Conservation (phyloP, 2,113 vertebrate genomes). For the Lipophrys pholis region DNA sequence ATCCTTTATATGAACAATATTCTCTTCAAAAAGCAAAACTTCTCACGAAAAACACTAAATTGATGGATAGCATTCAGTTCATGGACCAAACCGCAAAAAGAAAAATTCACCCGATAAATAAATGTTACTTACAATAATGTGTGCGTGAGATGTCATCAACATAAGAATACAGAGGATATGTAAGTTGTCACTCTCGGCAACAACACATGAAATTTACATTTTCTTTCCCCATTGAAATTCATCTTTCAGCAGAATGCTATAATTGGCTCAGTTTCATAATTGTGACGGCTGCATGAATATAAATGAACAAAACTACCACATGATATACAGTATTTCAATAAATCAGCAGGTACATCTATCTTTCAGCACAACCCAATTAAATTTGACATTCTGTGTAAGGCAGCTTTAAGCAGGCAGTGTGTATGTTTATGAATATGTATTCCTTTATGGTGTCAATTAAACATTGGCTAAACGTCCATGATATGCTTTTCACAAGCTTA, state of each 20-base stretch:
- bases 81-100: too few species aligned
- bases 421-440: slow-evolving; percentile 76
- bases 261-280: slow-evolving; percentile 57
- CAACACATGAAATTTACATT: slow-evolving; percentile 46
- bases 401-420: slow-evolving; percentile 55
- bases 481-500: slow-evolving; percentile 69
- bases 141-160: slow-evolving; percentile 22
- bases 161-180: slow-evolving; percentile 34
- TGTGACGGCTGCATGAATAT: slow-evolving; percentile 57
- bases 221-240: slow-evolving; percentile 42
- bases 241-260: slow-evolving; percentile 31
- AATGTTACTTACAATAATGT: too few species aligned
- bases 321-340: slow-evolving; percentile 49
- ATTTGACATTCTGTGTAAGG: slow-evolving; percentile 72
- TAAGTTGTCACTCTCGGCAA: slow-evolving; percentile 27
- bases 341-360: slow-evolving; percentile 67
- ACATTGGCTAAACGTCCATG: slow-evolving; percentile 74
- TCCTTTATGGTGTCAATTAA: slow-evolving; percentile 77
- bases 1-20: slow-evolving; percentile 22
- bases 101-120: too few species aligned
- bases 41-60: not conserved
- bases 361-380: slow-evolving; percentile 71
- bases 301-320: slow-evolving; percentile 48
- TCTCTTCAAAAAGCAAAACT: slow-evolving; percentile 36
- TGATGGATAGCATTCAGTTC: too few species aligned